Conservation (phyloP, 2,888 invertebrate species). For the Syrphus vitripennis region DNA sequence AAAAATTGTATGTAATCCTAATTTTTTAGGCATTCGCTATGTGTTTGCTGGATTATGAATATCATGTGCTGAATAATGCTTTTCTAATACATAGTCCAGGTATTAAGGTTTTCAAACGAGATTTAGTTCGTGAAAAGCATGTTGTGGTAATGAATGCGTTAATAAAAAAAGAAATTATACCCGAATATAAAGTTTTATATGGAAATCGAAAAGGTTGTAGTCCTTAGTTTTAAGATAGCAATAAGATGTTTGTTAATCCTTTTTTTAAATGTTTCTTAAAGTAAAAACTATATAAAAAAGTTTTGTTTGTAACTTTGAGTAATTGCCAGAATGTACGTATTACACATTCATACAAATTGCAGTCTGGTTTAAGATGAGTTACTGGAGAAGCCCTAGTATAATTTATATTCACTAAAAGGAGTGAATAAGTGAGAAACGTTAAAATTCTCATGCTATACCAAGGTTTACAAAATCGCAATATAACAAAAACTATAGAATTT, state of each 20-base stretch:
- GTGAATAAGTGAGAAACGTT: no score
- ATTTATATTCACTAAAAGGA: no score
- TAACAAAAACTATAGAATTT: no score
- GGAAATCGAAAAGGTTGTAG: slow-evolving; percentile 87
- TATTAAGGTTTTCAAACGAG: slow-evolving; percentile 89
- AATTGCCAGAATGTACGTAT: no score
- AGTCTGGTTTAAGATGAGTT: no score
- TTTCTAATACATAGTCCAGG: slow-evolving; percentile 94
- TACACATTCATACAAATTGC: no score
- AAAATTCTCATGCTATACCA: no score
- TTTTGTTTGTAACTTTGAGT: no score
- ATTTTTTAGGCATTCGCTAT: slow-evolving; percentile 95
- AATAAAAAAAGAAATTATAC: slow-evolving; percentile 88
- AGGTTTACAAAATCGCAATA: no score
- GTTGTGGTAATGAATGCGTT: slow-evolving; percentile 82
- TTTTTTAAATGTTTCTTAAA: neutral
- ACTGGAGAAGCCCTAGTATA: no score
- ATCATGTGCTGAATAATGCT: slow-evolving; percentile 93
- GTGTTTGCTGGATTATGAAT: slow-evolving; percentile 93
- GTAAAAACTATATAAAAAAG: neutral
- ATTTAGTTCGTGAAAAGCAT: slow-evolving; percentile 84
- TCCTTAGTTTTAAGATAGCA: neutral
- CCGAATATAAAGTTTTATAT: slow-evolving; percentile 90
- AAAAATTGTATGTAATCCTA: no score
- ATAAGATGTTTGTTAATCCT: neutral